These are phyloP conservation scores for Chesias legatella DNA, from an alignment of 2,888 invertebrate species.

Conservation along the genomic window DNA sequence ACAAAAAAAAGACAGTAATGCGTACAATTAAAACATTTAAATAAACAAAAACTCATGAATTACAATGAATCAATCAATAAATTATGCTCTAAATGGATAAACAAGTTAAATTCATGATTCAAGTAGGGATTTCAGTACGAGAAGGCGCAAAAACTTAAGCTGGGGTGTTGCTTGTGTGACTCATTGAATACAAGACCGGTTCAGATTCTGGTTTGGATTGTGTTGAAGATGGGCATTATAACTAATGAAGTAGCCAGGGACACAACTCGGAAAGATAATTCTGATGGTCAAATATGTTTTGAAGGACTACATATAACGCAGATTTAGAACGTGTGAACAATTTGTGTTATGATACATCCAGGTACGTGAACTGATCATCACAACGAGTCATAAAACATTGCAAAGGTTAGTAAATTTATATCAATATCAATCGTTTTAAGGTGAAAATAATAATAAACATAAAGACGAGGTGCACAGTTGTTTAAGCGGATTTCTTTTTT, in stretches of 20 bases:
- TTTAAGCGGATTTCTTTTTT: slow-evolving; percentile 74
- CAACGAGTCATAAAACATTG: slow-evolving; percentile 39
- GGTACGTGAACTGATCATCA: neutral
- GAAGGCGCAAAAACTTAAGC: slow-evolving; percentile 21
- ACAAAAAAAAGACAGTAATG: slow-evolving; percentile 1
- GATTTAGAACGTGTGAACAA: slow-evolving; percentile 33
- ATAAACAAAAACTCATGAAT: neutral
- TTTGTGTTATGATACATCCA: slow-evolving; percentile 22
- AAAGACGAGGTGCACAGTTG: slow-evolving; percentile 70
- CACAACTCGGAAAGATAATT: slow-evolving; percentile 32
- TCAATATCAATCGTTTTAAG: slow-evolving; percentile 59
- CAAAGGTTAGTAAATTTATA: slow-evolving; percentile 48
- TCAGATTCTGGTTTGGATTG: slow-evolving; percentile 53
- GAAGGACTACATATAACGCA: slow-evolving; percentile 6
- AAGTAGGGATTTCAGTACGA: slow-evolving; percentile 1
- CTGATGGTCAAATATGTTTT: slow-evolving; percentile 9
- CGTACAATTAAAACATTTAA: neutral
- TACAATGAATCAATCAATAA: too few relatives aligned
- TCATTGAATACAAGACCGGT: slow-evolving; percentile 52
- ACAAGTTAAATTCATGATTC: slow-evolving; percentile 3
- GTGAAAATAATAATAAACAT: slow-evolving; percentile 76
- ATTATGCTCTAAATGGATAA: neutral
- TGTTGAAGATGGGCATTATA: slow-evolving; percentile 48
- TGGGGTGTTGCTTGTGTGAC: slow-evolving; percentile 35
- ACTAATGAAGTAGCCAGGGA: slow-evolving; percentile 42